Base-by-base conservation (phyloP, 1,140 invertebrate genomes). In the Bombus turneri region DNA sequence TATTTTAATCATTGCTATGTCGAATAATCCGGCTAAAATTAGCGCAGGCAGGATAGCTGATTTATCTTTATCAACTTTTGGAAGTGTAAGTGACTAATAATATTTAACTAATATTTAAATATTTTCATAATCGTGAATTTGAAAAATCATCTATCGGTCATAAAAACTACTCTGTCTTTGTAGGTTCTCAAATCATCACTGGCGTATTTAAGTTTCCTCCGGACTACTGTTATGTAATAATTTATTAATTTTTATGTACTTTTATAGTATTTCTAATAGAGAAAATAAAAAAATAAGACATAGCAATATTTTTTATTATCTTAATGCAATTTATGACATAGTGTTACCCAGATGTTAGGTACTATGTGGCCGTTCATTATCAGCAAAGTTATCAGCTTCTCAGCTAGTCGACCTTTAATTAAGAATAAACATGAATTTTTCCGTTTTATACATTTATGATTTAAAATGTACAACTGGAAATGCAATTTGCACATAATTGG, bases 1-100 rank as follows among this genome's bases (percentile, higher is more conserved):
- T 18, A 57, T 93, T 10, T 69, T 93, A 39, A 77, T 92, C 1
- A 91, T 92, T 9, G 81, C 78, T 13, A 87, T 87, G 25, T 87
- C 88, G 12, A 86, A 83, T 15, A 81, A 74, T 43, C 88, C 91
- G 2, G 64, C 77, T 39, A 84, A 89, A 71, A 71, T 93, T 8
- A 90, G 76, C 8, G 91, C 87, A 41, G 91, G 92, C 6, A 82
- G 68, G 34, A 78, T 92, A 68, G 53, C 86, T 15, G 86, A 87
- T 69, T 81, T 92, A 66, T 90, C 91, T 28, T 59, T 92, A 28
- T 69, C 74, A n/a, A 90, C 87, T 37, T 92, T 93, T 76, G 80
- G 79, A 73, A 82, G 25, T 31, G 91, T 92, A 86, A 87, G 85
- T 75, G 28, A 57, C 2, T 34, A 43, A 53, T 53, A 53, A 59